Base-by-base conservation (phyloP, 2,797 vertebrate species). In the Sternarchorhynchus goeldii region DNA sequence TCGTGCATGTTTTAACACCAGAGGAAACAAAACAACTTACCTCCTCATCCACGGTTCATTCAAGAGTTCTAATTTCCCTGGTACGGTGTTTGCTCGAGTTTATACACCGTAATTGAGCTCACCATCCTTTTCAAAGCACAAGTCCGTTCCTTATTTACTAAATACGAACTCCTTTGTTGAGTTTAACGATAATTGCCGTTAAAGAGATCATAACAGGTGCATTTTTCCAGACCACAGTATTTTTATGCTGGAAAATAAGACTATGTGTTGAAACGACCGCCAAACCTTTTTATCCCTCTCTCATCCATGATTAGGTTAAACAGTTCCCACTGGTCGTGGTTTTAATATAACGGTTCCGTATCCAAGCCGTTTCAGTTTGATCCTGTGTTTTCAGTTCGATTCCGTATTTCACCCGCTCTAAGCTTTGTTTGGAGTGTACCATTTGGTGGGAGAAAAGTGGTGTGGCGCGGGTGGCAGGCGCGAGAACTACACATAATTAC, bases 351-450 rank as follows among this genome's bases (percentile, higher is more conserved):
- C 77, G 62, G 65, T 50, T 34, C 67, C n/a, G 59, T 39, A 21
- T 65, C 36, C 17, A 16, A 60, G 45, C 73, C n/a, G 29, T 17
- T 34, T 53, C 67, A 39, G 36, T 71, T 72, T 63, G 41, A 7
- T 65, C 77, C 79, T 41, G 56, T 21, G 65, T 76, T 64, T 76
- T 77, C 76, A 79, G 75, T 71, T 79, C 34, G 68, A 53, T 77
- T 81, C 67, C 53, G 79, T 62, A 60, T 39, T 60, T 59, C 83
- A 68, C 60, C 69, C 66, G 81, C 78, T 72, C 41, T 1, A 25
- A 60, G 68, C 77, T 81, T 81, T 76, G 81, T 83, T 81, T 81
- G 84, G 84, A 81, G 57, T 69, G 81, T 64, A 85, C 84, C 84
- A 83, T 79, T 81, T 29, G 17, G 20, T 29, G 29, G 4, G 21